These are phyloP conservation scores for Ficedula albicollis DNA, from an alignment of 2,797 vertebrate genomes.

Conservation along the genomic window DNA sequence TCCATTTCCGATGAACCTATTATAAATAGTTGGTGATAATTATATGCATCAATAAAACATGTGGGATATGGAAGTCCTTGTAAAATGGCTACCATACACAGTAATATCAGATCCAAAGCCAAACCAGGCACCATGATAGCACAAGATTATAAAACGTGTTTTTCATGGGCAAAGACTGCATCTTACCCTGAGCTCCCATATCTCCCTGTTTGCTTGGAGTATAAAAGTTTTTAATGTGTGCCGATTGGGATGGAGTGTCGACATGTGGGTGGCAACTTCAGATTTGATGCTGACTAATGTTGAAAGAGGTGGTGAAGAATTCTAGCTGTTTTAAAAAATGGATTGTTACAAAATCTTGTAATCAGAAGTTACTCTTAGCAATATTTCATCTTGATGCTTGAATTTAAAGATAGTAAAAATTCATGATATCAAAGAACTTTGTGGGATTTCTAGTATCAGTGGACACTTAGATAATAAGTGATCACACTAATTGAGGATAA, in stretches of 20 bases:
- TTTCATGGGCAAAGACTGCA: neutral
- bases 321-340: neutral
- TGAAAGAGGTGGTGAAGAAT: neutral
- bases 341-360: neutral
- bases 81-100: neutral
- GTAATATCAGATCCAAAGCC: neutral
- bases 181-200: rapidly evolving
- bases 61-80: neutral
- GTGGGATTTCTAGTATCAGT: neutral
- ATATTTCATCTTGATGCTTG: neutral
- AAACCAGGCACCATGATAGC: neutral
- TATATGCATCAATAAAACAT: neutral
- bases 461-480: neutral
- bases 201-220: neutral
- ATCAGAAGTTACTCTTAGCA: neutral
- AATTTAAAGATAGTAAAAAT: neutral
- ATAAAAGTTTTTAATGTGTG: neutral
- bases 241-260: neutral
- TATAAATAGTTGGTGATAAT: neutral
- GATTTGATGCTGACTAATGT: neutral
- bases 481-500: neutral
- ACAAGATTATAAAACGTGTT: neutral
- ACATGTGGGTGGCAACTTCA: neutral
- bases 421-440: neutral
- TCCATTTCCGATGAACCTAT: neutral